Base-by-base conservation (phyloP, 2,888 invertebrate genomes). In the Harmothoe impar region DNA sequence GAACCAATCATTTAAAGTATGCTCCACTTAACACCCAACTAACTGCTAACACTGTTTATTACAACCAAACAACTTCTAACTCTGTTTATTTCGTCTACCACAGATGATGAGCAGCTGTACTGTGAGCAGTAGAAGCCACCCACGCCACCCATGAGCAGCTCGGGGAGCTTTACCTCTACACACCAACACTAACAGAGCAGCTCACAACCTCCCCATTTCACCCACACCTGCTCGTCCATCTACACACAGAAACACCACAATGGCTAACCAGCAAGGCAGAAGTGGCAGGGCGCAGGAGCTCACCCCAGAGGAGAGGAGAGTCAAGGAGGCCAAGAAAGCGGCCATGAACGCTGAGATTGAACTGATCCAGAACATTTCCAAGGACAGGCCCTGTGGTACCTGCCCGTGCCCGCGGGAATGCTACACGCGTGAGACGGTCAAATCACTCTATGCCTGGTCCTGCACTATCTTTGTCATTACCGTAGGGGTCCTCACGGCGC, bases 401-500 rank as follows among this genome's bases (percentile, higher is more conserved):
- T 86, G 86, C 56, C 86, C 86, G 0, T 86, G 86, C 23, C 86
- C 86, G 1, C 25, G 56, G 23, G 86, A 86, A 29, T 86, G 86
- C 86, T 86, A 86, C 54, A 86, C 86, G 54, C 52, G 86, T 23
- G 86, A 86, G 86, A 86, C 86, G 0, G 56, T 86, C 10, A 86
- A 86, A 25, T 86, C 86, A 0, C 86, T 86, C 25, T 86, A 86
- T 29, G 86, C 86, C 31, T 86, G 86, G 86, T 86, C 86, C 25
- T 86, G 86, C 29, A 86, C 86, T 20, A 86, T 86, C 31, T 86
- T 86, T 29, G 86, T 86, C 25, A 54, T 86, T 29, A 86, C 86
- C 31, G 86, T 86, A 7, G 86, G 86, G 17, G 86, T 86, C 7
- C 25, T 86, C 29, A 86, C 86, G 7, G 86, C 86, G 0, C 86